A percentile compares a stretch with the other conserved stretches of the same genome.
These are phyloP conservation scores for Abrostola tripartita DNA, from an alignment of 2,888 invertebrate species.

Conservation along the genomic window DNA sequence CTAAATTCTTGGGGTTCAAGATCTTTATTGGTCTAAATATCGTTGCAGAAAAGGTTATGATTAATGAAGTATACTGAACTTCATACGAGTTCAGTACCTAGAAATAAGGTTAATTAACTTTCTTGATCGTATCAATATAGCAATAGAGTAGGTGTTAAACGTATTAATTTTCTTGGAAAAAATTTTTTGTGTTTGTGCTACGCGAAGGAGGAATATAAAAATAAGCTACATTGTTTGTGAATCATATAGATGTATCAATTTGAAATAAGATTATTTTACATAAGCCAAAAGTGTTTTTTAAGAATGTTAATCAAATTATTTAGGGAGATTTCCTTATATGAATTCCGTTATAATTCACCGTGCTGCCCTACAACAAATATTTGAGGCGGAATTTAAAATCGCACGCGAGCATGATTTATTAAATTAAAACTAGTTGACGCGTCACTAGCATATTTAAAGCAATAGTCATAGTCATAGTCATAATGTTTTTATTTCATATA, in stretches of 20 bases:
- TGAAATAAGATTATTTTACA: too few species aligned
- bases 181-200: too few species aligned
- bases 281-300: too few species aligned
- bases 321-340: slow-evolving; percentile 16
- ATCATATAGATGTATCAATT: too few species aligned
- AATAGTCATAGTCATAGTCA: too few species aligned
- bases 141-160: too few species aligned
- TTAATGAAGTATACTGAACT: neutral
- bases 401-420: slow-evolving; percentile 31
- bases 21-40: slow-evolving; percentile 5
- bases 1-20: slow-evolving; percentile 18
- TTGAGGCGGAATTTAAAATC: slow-evolving; percentile 32
- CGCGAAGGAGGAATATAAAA: too few species aligned
- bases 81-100: neutral
- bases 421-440: slow-evolving; percentile 13
- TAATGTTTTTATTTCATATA: too few species aligned
- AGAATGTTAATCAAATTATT: slow-evolving; percentile 24
- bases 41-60: slow-evolving; percentile 14
- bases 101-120: neutral
- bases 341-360: slow-evolving; percentile 33
- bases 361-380: slow-evolving; percentile 20
- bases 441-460: neutral
- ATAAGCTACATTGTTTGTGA: too few species aligned
- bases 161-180: too few species aligned
- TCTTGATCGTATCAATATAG: too few species aligned